Base-by-base conservation (phyloP, 1,140 invertebrate genomes). In the Asobara japonica region DNA sequence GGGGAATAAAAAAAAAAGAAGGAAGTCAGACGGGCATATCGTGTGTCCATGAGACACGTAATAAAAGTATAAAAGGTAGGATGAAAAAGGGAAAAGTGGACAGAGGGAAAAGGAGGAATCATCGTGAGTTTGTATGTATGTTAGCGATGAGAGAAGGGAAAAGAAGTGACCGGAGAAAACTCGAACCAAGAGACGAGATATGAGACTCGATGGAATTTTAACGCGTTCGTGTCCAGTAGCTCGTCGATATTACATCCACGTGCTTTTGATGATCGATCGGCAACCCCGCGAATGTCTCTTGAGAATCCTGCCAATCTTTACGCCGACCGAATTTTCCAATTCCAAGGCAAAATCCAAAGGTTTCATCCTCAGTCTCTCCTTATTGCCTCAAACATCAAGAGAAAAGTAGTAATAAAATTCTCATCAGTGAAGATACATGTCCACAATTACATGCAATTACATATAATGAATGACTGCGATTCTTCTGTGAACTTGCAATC, bases 191-290 rank as follows among this genome's bases (percentile, higher is more conserved):
- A 45, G 22, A 30, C 27, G 45, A 65, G 70, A 72, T 72, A 72
- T 72, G 70, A 72, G 64, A 72, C 31, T 72, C 64, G 70, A 72
- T 72, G 70, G 70, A 72, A 72, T 72, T 72, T 72, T 66, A 72
- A 72, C 70, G 62, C 31, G 62, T 72, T 72, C 61, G 48, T 62
- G 60, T 62, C 70, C 41, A 66, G 29, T 18, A 36, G 41, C 62
- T 72, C 70, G 64, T 72, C 70, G 70, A 72, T 72, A 72, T 72
- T 72, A 65, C 70, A 45, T 66, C 70, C 70, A 72, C 70, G 73
- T 68, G 68, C 73, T 74, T 62, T 74, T 74, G 73, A 74, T 74
- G 73, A 74, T 74, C 69, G 73, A 72, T 69, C 60, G 62, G 51
- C 36, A 41, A 30, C 62, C 61, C 22, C 27, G 25, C 36, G 11